A percentile compares a stretch with the other conserved stretches of the same genome.
These are phyloP conservation scores for Cryptoprocta ferox DNA, from an alignment of 2,797 vertebrate species.

Conservation along the genomic window DNA sequence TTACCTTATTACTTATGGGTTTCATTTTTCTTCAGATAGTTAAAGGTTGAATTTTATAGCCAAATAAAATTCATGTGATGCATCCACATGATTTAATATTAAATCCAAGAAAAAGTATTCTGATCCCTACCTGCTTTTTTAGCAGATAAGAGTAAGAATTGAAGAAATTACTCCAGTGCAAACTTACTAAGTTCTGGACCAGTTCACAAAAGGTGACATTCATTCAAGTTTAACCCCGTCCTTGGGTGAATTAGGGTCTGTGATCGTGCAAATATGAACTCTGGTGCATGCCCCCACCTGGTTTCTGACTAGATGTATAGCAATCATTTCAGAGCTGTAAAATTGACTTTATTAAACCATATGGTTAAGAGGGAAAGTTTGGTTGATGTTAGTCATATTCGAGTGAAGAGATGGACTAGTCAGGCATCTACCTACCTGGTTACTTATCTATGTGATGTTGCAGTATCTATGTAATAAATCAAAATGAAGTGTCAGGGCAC, in stretches of 20 bases:
- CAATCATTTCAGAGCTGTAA: neutral
- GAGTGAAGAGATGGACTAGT: neutral
- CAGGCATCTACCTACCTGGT: neutral
- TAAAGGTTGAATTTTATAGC: neutral
- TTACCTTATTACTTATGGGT: neutral
- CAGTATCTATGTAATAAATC: neutral
- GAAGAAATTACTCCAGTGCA: neutral
- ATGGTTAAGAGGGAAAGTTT: neutral
- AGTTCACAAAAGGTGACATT: neutral
- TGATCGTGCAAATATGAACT: neutral
- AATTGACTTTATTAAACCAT: neutral
- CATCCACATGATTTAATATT: neutral
- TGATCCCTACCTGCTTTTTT: neutral
- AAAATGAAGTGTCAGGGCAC: neutral
- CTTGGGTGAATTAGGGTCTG: neutral
- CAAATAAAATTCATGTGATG: neutral
- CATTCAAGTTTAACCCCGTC: neutral
- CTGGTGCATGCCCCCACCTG: neutral
- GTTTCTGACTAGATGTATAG: neutral
- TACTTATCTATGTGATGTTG: neutral
- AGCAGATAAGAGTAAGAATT: neutral
- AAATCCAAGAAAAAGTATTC: neutral
- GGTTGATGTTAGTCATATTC: neutral
- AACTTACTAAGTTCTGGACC: neutral
- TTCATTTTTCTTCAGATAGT: conserved; percentile 4